These are phyloP conservation scores for Copidosoma aretas DNA, from an alignment of 2,888 invertebrate genomes.

Conservation along the genomic window DNA sequence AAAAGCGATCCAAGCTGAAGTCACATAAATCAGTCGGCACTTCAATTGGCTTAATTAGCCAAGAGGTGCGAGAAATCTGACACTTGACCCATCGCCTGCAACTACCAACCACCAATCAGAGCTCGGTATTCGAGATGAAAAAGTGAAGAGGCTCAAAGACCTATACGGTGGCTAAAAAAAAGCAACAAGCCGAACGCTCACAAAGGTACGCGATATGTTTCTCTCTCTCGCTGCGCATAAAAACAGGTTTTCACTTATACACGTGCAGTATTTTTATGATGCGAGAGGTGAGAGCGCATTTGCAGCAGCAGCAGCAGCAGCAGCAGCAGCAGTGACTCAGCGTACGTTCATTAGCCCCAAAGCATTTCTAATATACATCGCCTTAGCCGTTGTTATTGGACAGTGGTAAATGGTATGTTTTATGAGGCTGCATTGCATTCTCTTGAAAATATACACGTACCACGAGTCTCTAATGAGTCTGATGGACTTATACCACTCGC, in stretches of 20 bases:
- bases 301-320: too few species aligned
- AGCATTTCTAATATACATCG: constrained; percentile 19
- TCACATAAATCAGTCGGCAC: constrained; percentile 23
- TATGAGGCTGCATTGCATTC: not conserved
- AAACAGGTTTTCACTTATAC: too few species aligned
- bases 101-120: too few species aligned
- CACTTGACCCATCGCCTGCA: too few species aligned
- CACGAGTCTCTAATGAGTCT: constrained; percentile 20
- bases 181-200: too few species aligned
- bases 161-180: too few species aligned
- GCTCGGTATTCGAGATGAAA: too few species aligned
- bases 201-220: too few species aligned
- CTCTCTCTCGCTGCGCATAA: too few species aligned
- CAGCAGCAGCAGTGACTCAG: not conserved
- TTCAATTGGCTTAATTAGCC: constrained; percentile 46
- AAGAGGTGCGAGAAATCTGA: not conserved
- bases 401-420: constrained; percentile 25
- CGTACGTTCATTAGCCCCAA: not conserved
- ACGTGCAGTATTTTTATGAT: too few species aligned
- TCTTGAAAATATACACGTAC: constrained; percentile 13
- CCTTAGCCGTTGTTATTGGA: constrained; percentile 19
- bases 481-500: constrained; percentile 14
- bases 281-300: too few species aligned
- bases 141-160: too few species aligned
- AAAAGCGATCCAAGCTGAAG: not conserved